Base-by-base conservation (phyloP, 2,888 invertebrate genomes). In the Periphyllus acericola region DNA sequence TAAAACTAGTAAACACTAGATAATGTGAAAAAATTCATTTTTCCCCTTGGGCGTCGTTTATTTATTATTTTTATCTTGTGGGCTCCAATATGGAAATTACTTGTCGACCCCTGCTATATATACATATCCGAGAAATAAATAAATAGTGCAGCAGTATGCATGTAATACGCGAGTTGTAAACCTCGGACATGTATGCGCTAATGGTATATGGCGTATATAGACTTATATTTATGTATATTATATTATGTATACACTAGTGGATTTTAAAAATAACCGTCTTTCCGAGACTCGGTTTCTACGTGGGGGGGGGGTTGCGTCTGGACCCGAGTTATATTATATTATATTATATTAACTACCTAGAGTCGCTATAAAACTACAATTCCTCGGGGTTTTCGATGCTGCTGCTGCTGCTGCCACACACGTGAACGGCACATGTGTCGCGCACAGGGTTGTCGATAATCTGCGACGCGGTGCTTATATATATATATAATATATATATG, bases 371-470 rank as follows among this genome's bases (percentile, higher is more conserved):
- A 79, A 86, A 86, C 25, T 52, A 72, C 40, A 19, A 78, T 86
- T 60, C 80, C 72, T 86, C 60, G 29, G 72, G 80, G 79, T 86
- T 52, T 86, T 86, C 36, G 36, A 29, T 32, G 19, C 25, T 25
- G 21, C 60, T 60, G 21, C 60, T 46, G 46, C 46, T 11, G 5
- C 46, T 60, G 25, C 25, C 68, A 6, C 83, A 55, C 83, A 72
- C 71, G 86, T 86, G 80, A 60, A 71, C 71, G 72, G 83, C 34
- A 78, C 52, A 78, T 78, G 78, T 78, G 25, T n/a, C 11, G 46
- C 4, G 79, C 5, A 3, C 85, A 29, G 79, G 80, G 80, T 72
- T 80, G 86, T 86, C 79, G 72, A 86, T 86, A 84, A 86, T 80
- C 79, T 71, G 79, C 72, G 52, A 46, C 17, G 11, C 32, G 29